Evolutionary conservation across 2,113 vertebrate species (phyloP).

Genomic region (Candoia aspera): DNA sequence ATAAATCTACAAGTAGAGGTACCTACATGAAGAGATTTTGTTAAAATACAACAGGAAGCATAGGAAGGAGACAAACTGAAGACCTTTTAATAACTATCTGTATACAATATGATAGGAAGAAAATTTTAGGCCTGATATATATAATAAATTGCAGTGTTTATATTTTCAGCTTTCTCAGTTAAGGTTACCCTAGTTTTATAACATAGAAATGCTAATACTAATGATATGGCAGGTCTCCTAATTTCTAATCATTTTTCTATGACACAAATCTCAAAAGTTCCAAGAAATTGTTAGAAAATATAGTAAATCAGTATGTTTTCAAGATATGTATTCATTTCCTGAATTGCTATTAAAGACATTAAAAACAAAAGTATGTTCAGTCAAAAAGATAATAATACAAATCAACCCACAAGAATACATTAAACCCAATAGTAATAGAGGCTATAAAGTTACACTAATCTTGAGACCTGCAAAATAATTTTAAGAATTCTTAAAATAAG

Average conservation of each 20-base stretch:
- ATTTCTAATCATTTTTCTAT: neutral
- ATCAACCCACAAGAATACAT: slow-evolving; percentile 40
- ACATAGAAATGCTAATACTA: neutral
- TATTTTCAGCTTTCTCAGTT: neutral
- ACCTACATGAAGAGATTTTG: neutral
- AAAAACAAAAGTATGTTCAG: slow-evolving; percentile 34
- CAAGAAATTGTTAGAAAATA: neutral
- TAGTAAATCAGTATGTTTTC: neutral
- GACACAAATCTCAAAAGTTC: slow-evolving; percentile 24
- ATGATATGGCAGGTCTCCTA: neutral
- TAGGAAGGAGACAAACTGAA: neutral
- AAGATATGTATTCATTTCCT: slow-evolving; percentile 40
- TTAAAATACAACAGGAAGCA: neutral
- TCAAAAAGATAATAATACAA: slow-evolving; percentile 43
- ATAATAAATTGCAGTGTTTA: neutral
- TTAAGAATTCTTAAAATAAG: neutral
- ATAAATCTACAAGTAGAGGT: neutral
- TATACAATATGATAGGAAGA: neutral
- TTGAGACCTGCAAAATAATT: slow-evolving; percentile 24
- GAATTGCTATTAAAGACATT: slow-evolving; percentile 29
- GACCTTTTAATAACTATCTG: neutral
- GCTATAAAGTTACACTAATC: slow-evolving; percentile 10
- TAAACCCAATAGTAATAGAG: slow-evolving; percentile 18
- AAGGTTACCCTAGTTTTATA: neutral
- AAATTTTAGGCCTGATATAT: neutral